phyloP scores from a whole-genome alignment of 2,888 invertebrate genomes.

The Myopa tessellatipennis region DNA sequence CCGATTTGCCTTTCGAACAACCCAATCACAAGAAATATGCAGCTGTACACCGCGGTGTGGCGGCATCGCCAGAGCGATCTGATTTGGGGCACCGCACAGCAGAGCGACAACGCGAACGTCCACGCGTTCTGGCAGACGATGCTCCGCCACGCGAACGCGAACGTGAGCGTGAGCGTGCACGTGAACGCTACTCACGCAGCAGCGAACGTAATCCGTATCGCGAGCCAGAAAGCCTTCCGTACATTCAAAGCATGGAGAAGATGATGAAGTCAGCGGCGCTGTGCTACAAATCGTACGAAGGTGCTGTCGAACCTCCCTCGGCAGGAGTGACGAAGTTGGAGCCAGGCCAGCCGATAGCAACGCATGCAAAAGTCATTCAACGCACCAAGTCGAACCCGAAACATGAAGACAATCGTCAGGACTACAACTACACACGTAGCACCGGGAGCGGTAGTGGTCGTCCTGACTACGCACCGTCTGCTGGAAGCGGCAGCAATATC shows the following conservation, averaged over 20 bases:
- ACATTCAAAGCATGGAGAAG: conserved; percentile 67
- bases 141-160: conserved; percentile 29
- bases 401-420: conserved; percentile 50
- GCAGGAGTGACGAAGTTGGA: conserved; percentile 34
- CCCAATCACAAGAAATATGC: conserved; percentile 58
- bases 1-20: conserved; percentile 62
- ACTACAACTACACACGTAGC: conserved; percentile 46
- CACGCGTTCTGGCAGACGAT: conserved; percentile 36
- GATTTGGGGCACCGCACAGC: conserved; percentile 47
- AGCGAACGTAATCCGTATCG: conserved; percentile 66
- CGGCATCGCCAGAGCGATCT: conserved; percentile 50
- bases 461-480: conserved; percentile 43
- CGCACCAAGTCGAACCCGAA: conserved; percentile 54
- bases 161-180: conserved; percentile 51
- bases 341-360: conserved; percentile 43
- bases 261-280: conserved; percentile 68
- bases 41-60: conserved; percentile 54
- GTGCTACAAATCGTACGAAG: conserved; percentile 64
- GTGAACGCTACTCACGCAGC: conserved; percentile 57
- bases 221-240: conserved; percentile 67
- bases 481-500: conserved; percentile 49
- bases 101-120: conserved; percentile 49
- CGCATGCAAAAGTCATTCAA: conserved; percentile 52
- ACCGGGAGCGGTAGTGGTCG: conserved; percentile 41
- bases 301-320: conserved; percentile 44